Conservation (phyloP, 2,888 invertebrate genomes). For the Xestoiulus laeticollis region DNA sequence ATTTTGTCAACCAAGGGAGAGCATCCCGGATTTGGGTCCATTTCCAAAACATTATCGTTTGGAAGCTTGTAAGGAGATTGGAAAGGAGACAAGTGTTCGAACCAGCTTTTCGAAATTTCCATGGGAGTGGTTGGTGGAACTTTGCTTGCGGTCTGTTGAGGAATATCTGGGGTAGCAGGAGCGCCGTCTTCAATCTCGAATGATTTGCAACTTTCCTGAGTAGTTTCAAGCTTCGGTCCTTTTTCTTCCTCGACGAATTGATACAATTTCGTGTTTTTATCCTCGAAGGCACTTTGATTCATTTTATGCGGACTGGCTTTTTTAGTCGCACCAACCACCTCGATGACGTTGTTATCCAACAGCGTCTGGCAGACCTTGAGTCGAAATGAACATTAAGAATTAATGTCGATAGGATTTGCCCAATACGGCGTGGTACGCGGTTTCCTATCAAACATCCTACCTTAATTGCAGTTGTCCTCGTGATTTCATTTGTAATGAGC, state of each 20-base stretch:
- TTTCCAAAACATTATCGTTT: background rate
- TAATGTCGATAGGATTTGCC: background rate
- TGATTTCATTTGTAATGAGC: conserved; percentile 48
- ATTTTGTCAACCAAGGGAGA: background rate
- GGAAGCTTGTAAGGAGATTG: background rate
- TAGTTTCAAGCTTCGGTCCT: background rate
- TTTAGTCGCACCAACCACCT: background rate
- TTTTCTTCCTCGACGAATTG: background rate
- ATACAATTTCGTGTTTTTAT: conserved; percentile 29
- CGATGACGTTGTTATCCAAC: conserved; percentile 24
- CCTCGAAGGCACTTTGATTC: conserved; percentile 29
- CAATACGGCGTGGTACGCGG: too few relatives aligned
- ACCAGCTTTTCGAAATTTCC: background rate
- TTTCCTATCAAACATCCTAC: background rate
- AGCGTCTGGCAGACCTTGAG: conserved; percentile 40
- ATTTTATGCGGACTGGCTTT: background rate
- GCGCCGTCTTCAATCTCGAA: background rate
- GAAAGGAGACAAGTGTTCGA: background rate
- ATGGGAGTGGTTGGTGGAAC: background rate
- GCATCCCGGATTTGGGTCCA: background rate
- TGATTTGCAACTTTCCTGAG: background rate
- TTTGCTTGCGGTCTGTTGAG: background rate
- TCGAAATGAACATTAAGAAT: background rate
- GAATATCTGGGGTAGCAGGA: background rate
- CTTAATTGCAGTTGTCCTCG: conserved; percentile 45